A percentile compares a stretch with the other conserved stretches of the same genome.
phyloP scores from a whole-genome alignment of 2,888 invertebrate species.

The Ecdyonurus torrentis region DNA sequence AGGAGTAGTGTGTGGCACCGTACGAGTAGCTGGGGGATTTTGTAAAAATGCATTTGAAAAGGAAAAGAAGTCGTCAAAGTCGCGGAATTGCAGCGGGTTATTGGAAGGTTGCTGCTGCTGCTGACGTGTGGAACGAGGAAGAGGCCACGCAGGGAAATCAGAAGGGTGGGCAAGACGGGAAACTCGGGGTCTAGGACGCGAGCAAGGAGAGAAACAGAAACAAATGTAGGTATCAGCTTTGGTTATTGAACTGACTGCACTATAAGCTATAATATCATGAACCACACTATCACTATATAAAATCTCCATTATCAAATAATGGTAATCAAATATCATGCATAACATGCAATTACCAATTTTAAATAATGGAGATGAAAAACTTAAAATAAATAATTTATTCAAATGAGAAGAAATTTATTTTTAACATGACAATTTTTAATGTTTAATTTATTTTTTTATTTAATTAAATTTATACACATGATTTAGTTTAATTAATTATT shows the following conservation, averaged over 20 bases:
- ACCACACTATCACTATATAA: no score
- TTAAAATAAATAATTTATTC: no score
- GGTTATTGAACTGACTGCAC: not conserved
- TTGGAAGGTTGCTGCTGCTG: not conserved
- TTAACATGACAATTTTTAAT: no score
- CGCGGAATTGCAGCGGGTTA: not conserved
- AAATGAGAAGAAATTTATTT: no score
- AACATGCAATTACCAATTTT: no score
- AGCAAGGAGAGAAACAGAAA: not conserved
- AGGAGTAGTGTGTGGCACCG: not conserved
- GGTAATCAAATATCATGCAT: no score
- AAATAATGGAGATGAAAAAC: no score
- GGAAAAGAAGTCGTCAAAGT: not conserved
- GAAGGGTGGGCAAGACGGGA: not conserved
- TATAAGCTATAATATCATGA: not conserved
- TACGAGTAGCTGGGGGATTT: conserved; percentile 26
- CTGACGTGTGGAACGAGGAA: not conserved
- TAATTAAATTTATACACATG: no score
- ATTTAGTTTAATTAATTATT: no score
- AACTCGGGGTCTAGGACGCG: not conserved
- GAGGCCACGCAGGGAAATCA: not conserved
- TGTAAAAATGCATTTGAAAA: not conserved
- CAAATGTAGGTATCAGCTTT: not conserved
- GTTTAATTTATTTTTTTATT: no score
- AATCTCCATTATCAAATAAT: no score